Evolutionary conservation across 2,797 vertebrate genomes (phyloP).

Genomic region (Gallirallus australis): DNA sequence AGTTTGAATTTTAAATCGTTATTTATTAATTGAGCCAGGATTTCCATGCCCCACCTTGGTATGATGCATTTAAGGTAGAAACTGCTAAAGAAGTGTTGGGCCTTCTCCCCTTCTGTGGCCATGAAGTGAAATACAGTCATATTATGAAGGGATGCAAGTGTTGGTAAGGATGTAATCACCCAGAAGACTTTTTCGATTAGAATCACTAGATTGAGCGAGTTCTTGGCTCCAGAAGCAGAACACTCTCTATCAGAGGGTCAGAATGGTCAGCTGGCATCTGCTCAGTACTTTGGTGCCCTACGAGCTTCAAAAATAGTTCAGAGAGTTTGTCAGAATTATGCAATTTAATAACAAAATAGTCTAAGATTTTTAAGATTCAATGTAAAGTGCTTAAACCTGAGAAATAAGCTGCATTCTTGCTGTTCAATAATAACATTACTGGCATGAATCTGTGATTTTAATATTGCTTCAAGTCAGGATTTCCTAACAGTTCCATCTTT

Average conservation of each 20-base stretch:
- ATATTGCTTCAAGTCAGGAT: not conserved
- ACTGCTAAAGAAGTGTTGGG: not conserved
- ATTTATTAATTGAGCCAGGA: not conserved
- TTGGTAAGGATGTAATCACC: not conserved
- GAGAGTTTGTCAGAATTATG: not conserved
- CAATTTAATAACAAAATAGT: not conserved
- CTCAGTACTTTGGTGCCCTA: too few species aligned
- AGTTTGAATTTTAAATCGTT: constrained; percentile 22
- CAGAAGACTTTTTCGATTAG: not conserved
- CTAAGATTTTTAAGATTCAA: not conserved
- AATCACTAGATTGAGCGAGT: not conserved
- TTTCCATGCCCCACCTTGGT: not conserved
- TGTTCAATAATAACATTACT: not conserved
- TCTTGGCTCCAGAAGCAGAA: not conserved
- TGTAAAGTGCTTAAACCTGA: not conserved
- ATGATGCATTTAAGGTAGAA: not conserved
- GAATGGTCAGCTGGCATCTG: not conserved
- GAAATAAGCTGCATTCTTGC: not conserved
- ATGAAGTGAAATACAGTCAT: not conserved
- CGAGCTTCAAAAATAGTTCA: not conserved
- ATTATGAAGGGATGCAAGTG: not conserved
- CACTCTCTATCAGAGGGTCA: not conserved
- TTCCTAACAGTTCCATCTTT: not conserved
- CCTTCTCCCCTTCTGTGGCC: not conserved
- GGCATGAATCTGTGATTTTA: not conserved